These are phyloP conservation scores for Notothenia rossii DNA, from an alignment of 2,113 vertebrate genomes.

Conservation along the genomic window DNA sequence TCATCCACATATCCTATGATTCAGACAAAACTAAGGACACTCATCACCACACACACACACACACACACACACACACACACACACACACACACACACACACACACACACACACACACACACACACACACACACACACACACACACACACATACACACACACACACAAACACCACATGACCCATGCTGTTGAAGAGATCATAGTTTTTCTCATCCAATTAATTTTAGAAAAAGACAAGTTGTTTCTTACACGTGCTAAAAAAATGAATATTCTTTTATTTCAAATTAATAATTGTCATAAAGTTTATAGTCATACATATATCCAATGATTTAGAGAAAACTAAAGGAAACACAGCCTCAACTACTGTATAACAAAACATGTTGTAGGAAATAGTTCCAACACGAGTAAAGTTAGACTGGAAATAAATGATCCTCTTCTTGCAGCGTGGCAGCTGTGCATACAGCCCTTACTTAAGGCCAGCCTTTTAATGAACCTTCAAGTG, in stretches of 20 bases:
- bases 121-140: neutral
- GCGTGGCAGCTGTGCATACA: constrained; percentile 66
- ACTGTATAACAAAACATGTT: neutral
- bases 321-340: neutral
- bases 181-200: neutral
- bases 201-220: neutral
- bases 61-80: neutral
- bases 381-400: constrained; percentile 3
- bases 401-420: constrained; percentile 22
- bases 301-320: neutral
- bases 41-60: neutral
- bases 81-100: neutral
- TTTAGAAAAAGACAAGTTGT: neutral
- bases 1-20: no score
- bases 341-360: neutral
- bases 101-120: no score
- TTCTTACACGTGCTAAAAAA: neutral
- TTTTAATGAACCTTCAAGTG: constrained; percentile 72
- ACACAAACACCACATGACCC: neutral
- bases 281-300: neutral
- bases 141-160: constrained; percentile 1
- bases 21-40: no score
- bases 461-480: constrained; percentile 51
- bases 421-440: constrained; percentile 45
- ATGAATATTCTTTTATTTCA: neutral